These are phyloP conservation scores for Lucilia cuprina DNA, from an alignment of 1,140 invertebrate species.

Conservation along the genomic window DNA sequence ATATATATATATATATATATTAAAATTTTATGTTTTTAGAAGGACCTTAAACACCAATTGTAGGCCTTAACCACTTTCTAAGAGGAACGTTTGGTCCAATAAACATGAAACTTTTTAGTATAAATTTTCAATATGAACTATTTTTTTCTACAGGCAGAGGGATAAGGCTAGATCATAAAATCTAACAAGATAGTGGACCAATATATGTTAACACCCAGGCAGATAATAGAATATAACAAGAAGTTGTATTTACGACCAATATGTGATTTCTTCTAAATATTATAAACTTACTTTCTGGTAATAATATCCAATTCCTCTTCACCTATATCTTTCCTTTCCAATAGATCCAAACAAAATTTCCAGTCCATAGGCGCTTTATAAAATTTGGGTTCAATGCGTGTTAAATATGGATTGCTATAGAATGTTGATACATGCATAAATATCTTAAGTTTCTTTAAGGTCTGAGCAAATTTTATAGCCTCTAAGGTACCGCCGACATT, in stretches of 20 bases:
- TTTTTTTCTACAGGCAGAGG: too few relatives aligned
- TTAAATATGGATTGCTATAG: conserved; percentile 77
- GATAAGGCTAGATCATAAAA: too few relatives aligned
- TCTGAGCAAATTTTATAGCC: conserved; percentile 69
- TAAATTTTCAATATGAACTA: too few relatives aligned
- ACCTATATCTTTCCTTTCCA: neutral
- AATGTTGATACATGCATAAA: conserved; percentile 82
- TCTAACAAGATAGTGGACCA: too few relatives aligned
- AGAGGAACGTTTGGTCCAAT: too few relatives aligned
- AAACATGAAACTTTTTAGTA: too few relatives aligned
- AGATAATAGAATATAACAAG: neutral
- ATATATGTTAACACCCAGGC: too few relatives aligned
- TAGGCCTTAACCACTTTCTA: too few relatives aligned
- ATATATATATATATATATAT: too few relatives aligned
- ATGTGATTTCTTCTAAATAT: neutral
- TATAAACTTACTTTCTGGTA: conserved; percentile 8
- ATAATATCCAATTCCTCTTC: neutral
- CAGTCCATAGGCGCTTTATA: conserved; percentile 22
- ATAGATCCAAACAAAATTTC: neutral
- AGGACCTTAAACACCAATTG: too few relatives aligned
- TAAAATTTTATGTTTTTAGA: too few relatives aligned
- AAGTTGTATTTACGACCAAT: neutral
- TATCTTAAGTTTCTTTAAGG: conserved; percentile 74
- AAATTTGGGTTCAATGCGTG: conserved; percentile 70
- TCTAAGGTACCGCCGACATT: conserved; percentile 72